A percentile compares a stretch with the other conserved stretches of the same genome.
Conservation (phyloP, 2,113 vertebrate genomes). For the Sula dactylatra region DNA sequence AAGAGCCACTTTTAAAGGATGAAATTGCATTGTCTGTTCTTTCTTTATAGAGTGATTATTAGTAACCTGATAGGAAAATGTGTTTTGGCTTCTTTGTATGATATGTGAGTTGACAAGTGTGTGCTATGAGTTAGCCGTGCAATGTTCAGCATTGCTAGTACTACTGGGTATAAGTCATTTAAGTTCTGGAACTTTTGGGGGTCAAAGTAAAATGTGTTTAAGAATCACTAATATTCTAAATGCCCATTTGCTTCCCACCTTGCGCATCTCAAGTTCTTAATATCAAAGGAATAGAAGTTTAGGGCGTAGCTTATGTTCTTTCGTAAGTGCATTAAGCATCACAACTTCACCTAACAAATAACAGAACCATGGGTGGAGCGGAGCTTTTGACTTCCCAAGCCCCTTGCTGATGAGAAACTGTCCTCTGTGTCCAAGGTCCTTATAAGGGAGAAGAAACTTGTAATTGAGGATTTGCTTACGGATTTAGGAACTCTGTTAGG, state of each 20-base stretch:
- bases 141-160: background rate
- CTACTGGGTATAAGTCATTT: background rate
- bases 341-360: background rate
- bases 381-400: background rate
- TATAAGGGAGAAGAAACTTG: background rate
- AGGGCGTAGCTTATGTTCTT: background rate
- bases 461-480: background rate
- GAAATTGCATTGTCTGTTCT: background rate
- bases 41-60: background rate
- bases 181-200: background rate
- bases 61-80: background rate
- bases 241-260: background rate
- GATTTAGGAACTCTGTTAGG: background rate
- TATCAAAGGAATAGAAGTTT: background rate
- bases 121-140: background rate
- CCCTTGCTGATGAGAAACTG: background rate
- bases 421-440: background rate
- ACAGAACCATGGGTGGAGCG: background rate
- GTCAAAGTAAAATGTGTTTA: background rate
- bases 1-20: background rate
- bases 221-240: background rate
- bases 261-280: background rate
- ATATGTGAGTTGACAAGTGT: background rate
- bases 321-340: rapidly evolving
- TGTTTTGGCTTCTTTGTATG: background rate